Evolutionary conservation across 2,113 vertebrate species (phyloP).

Genomic region (Cynocephalus volans): DNA sequence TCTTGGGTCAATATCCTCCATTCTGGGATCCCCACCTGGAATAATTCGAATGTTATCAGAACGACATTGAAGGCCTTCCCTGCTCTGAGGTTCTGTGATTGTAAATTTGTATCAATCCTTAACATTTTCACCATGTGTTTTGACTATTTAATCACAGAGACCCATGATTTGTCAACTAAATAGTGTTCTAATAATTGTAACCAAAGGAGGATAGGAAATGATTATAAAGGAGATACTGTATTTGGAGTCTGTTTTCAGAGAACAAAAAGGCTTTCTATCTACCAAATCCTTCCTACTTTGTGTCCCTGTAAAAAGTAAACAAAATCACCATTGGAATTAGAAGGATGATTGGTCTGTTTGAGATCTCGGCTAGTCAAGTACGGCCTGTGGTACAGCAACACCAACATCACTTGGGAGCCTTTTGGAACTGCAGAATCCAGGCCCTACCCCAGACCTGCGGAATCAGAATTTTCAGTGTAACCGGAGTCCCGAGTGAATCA

Average conservation of each 20-base stretch:
- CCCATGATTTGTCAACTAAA: neutral
- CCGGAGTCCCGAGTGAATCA: neutral
- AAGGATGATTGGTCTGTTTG: neutral
- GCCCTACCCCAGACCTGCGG: neutral
- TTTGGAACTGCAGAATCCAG: neutral
- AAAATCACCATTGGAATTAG: neutral
- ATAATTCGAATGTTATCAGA: neutral
- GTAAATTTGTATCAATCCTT: neutral
- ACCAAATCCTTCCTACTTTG: neutral
- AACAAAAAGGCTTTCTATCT: neutral
- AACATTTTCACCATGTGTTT: neutral
- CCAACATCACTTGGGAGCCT: neutral
- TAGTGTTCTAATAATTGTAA: slow-evolving; percentile 10
- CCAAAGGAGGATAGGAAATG: neutral
- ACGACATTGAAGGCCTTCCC: neutral
- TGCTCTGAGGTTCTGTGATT: neutral
- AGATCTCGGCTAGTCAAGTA: neutral
- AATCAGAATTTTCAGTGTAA: neutral
- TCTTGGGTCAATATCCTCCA: neutral
- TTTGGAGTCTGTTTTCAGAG: slow-evolving; percentile 23
- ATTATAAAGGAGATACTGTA: neutral
- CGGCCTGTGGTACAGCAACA: neutral
- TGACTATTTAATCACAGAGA: neutral
- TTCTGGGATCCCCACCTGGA: neutral
- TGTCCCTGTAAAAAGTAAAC: neutral